Base-by-base conservation (phyloP, 2,113 vertebrate species). In the Origma solitaria region DNA sequence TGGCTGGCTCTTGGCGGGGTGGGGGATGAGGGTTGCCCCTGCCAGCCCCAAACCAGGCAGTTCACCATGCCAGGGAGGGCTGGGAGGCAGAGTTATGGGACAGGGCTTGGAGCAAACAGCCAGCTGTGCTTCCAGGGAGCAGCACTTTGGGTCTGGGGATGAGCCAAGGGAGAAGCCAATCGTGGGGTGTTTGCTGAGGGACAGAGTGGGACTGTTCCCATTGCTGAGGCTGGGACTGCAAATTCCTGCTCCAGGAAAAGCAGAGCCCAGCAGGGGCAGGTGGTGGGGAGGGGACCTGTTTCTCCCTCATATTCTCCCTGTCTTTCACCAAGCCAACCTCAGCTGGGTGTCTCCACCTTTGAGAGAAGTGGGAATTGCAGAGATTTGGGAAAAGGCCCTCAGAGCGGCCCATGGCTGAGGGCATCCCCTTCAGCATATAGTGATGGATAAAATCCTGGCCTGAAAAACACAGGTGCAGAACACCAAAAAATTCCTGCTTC, bases 51-150 rank as follows among this genome's bases (percentile, higher is more conserved):
- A 7, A 37, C 45, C 56, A 44, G 88, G 19, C 62, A 38, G 61
- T 51, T 82, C 72, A 47, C 90, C 88, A 23, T 71, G 92, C 91
- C 30, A 37, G 86, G 93, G 86, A 89, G 80, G 44, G 92, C 95
- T 44, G 94, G 93, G 18, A 69, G 94, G 79, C 95, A 95, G 94
- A 87, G 51, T 92, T 92, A 79, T 64, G 88, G 77, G 97, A 76
- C 93, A 9, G 49, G 76, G 47, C 69, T 47, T 42, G 9, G 33
- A 71, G 40, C 35, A 30, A 97, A 97, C 57, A 66, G 60, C 27
- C 93, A 15, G 93, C 92, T 56, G 49, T 28, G 86, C 97, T 98
- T 95, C 92, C 94, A 4, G 2, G 27, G 11, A 38, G 25, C 11
- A 45, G 82, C 68, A 51, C 47, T 33, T 68, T 70, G 84, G 66